A percentile compares a stretch with the other conserved stretches of the same genome.
phyloP scores from a whole-genome alignment of 2,113 vertebrate genomes.

The Onychostruthus taczanowskii region DNA sequence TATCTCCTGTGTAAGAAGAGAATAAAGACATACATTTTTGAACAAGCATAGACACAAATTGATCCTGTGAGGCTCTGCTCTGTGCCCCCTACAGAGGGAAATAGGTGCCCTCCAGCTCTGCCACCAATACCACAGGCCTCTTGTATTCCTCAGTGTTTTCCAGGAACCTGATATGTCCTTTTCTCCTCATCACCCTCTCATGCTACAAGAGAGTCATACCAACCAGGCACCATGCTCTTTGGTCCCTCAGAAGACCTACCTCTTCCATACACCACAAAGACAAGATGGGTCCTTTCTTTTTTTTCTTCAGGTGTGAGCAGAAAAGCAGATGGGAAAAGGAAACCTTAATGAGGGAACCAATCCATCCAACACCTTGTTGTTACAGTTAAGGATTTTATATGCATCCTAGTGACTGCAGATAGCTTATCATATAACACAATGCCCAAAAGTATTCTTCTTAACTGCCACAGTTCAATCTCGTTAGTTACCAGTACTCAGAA shows the following conservation, averaged over 20 bases:
- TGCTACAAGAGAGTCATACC: neutral
- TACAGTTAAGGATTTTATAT: neutral
- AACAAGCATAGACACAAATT: neutral
- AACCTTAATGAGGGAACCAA: neutral
- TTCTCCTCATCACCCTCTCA: neutral
- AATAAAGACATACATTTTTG: neutral
- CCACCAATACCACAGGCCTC: fast-evolving
- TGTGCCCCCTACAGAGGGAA: neutral
- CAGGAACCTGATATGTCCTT: neutral
- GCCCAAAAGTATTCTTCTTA: neutral
- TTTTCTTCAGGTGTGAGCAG: neutral
- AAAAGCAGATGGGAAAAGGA: neutral
- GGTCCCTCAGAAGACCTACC: neutral
- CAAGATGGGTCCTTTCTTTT: neutral
- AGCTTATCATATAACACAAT: neutral
- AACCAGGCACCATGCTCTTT: neutral
- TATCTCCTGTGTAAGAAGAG: neutral
- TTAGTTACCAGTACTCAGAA: neutral
- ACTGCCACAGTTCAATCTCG: neutral
- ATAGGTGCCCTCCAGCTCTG: neutral
- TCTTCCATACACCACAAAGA: neutral
- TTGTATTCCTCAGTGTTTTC: neutral
- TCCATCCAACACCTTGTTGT: neutral
- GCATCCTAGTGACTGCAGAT: neutral
- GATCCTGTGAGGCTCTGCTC: neutral